Base-by-base conservation (phyloP, 37 sponge, comb jelly and placozoan species). In the Agelas oroides region DNA sequence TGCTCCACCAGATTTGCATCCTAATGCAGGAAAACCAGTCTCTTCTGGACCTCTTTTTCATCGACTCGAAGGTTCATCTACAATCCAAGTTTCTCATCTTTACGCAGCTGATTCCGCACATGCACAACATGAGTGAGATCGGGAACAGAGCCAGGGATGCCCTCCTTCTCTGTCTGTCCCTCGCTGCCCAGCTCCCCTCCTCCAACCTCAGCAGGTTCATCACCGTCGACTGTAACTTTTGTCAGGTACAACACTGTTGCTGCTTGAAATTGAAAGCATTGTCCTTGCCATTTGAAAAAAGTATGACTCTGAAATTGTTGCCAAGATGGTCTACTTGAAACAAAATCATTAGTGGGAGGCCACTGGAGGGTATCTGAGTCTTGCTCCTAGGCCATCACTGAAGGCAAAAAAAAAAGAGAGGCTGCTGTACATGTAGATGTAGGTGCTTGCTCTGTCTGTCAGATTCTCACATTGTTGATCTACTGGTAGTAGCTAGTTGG, bases 1-100 rank as follows among this genome's bases (percentile, higher is more conserved):
- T 95, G 20, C 81, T 95, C 31, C 84, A 86, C 32, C 78, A 84
- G 62, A 73, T 95, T 24, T 95, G 96, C 75, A 67, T 79, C 18
- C 55, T 85, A 18, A 77, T 95, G 35, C 80, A 88, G 62, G 71
- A 84, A 60, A 82, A 92, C 33, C 83, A 89, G 40, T 86, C 96
- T 0, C 80, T 89, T 19, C 61, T 95, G 33, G 86, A 86, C 66
- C 78, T 92, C 59, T 92, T 95, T 85, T 83, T 78, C 61, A 69
- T 67, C n/a, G 79, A 83, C 18, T 74, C 79, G 15, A 60, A 61
- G 61, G 77, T 59, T 31, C 80, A 80, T 80, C 52, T 63, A 34
- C 84, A 75, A 70, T 80, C 91, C 5, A 59, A 65, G 65, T 92
- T 92, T 32, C 70, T 89, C 57, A 25, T 95, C n/a, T 86, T 95